Base-by-base conservation (phyloP, 2,797 vertebrate species). In the Adelosebastes latens region DNA sequence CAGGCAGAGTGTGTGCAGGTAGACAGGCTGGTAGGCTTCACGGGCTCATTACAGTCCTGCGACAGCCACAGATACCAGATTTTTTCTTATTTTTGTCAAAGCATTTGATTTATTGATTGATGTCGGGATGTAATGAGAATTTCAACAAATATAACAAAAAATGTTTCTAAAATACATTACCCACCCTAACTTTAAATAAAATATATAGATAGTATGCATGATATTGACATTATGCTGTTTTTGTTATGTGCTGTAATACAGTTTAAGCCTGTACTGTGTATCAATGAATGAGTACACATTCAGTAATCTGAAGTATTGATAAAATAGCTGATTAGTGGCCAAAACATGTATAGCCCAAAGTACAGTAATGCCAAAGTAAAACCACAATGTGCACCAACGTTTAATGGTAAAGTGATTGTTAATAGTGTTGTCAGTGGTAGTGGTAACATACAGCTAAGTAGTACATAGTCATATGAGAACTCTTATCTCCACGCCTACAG, bases 401-500 rank as follows among this genome's bases (percentile, higher is more conserved):
- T 2, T 39, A 42, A 42, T 5, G 8, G n/a, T 61, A 42, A 66
- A 62, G 25, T 13, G 55, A 24, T 59, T 20, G 8, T 29, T 24
- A 12, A 56, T 7, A 27, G 73, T 65, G 2, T 29, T 31, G 27
- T 31, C 20, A 46, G 29, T 42, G 14, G 10, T 20, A 16, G 22
- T 39, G 8, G 34, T 53, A 79, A 67, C 62, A 82, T 24, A 69
- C 58, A 53, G 42, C 55, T 49, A 55, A 76, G 59, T 24, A 39
- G 9, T 39, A 13, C 20, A 49, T 39, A 70, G 64, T 92, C 75
- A 86, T 58, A 70, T 78, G 79, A 88, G 56, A 25, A 67, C 74
- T 74, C 63, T 75, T 72, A 80, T 81, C 77, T 79, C 24, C 60
- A 25, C n/a, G 52, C 84, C 74, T 64, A 25, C 75, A 77, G 68